Evolutionary conservation across 2,888 invertebrate species (phyloP).

Genomic region (Limnephilus marmoratus): DNA sequence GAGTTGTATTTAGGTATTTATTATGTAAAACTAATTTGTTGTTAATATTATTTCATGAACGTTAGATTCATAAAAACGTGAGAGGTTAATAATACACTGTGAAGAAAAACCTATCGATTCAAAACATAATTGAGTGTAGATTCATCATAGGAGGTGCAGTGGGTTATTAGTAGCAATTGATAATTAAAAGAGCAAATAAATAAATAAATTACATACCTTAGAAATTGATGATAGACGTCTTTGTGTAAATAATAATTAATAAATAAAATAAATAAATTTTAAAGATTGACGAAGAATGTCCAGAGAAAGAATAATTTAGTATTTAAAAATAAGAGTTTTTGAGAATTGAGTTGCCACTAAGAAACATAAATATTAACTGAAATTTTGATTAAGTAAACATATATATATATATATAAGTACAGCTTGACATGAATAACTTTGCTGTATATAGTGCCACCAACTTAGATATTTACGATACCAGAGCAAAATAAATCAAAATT

Average conservation of each 20-base stretch:
- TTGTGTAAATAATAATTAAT: constrained; percentile 9
- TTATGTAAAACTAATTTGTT: not conserved
- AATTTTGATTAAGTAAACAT: not conserved
- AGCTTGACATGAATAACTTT: not conserved
- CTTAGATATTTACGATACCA: not conserved
- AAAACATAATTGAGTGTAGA: not conserved
- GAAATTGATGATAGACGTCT: constrained; percentile 29
- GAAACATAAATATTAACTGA: not conserved
- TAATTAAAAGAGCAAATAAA: constrained; percentile 8
- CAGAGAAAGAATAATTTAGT: not conserved
- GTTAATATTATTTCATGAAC: not conserved
- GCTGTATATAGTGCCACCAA: not conserved
- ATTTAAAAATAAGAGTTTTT: not conserved
- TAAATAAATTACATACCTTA: constrained; percentile 38
- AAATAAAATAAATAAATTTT: constrained; percentile 13
- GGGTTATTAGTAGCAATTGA: not conserved
- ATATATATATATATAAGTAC: not conserved
- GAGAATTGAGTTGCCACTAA: not conserved
- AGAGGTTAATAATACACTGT: not conserved
- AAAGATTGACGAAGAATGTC: constrained; percentile 3
- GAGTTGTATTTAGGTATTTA: not conserved
- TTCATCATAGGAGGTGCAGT: not conserved
- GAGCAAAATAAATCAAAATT: not conserved
- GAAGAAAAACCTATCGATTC: not conserved
- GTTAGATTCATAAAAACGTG: not conserved